A percentile compares a stretch with the other conserved stretches of the same genome.
Evolutionary conservation across 2,113 vertebrate genomes (phyloP).

Genomic region (Gallinago paraguaiae): DNA sequence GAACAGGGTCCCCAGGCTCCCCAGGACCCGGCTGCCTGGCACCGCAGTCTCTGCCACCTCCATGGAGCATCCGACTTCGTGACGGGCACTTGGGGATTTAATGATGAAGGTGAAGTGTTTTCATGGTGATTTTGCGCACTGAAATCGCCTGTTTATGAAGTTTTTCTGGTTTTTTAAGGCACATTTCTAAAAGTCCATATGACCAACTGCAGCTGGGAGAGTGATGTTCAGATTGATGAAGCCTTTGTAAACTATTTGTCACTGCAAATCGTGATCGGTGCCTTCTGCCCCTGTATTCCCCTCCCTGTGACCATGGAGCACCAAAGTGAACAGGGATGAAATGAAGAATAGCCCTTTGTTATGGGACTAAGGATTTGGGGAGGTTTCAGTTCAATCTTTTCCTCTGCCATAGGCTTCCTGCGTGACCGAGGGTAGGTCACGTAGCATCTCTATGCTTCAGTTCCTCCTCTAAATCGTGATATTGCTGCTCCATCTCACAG

Average conservation of each 20-base stretch:
- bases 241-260: not conserved
- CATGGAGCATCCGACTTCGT: not conserved
- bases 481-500: not conserved
- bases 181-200: rapidly evolving
- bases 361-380: not conserved
- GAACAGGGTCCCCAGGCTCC: rapidly evolving
- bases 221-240: not conserved
- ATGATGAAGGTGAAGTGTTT: not conserved
- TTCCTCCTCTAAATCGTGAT: not conserved
- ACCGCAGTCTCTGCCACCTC: not conserved
- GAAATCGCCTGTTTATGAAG: not conserved
- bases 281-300: not conserved
- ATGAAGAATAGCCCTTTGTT: not conserved
- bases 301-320: rapidly evolving
- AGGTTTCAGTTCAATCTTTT: not conserved
- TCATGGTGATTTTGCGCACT: not conserved
- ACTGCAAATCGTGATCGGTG: not conserved
- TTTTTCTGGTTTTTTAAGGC: not conserved
- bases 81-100: rapidly evolving
- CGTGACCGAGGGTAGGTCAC: not conserved
- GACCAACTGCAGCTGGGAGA: not conserved
- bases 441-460: not conserved
- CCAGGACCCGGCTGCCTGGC: not conserved
- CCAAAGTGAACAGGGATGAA: rapidly evolving
- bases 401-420: not conserved